A percentile compares a stretch with the other conserved stretches of the same genome.
phyloP scores from a whole-genome alignment of 2,113 vertebrate genomes.

The Pseudorectes ferrugineus region DNA sequence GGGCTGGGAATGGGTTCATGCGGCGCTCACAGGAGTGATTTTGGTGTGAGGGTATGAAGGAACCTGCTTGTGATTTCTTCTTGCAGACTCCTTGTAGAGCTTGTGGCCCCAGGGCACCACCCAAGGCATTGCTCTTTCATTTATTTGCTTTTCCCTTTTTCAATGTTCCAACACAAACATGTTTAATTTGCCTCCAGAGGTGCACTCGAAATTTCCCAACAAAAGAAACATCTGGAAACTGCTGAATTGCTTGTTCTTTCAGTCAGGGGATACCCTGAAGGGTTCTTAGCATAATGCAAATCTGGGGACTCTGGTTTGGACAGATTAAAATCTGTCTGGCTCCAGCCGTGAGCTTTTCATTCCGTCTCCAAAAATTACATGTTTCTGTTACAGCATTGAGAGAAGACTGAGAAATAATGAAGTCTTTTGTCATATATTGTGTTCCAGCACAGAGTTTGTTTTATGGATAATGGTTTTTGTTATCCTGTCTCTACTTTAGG shows the following conservation, averaged over 20 bases:
- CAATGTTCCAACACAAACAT: neutral
- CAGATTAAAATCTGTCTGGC: neutral
- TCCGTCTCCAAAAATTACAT: neutral
- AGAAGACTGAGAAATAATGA: neutral
- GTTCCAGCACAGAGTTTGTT: neutral
- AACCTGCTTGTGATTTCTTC: neutral
- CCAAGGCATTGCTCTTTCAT: fast-evolving
- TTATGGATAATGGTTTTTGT: neutral
- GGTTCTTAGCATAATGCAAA: neutral
- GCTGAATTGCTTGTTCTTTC: neutral
- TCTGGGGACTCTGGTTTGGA: neutral
- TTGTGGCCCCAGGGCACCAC: fast-evolving
- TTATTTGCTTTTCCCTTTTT: neutral
- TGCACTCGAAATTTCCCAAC: neutral
- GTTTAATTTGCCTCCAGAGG: neutral
- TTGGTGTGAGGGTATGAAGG: neutral
- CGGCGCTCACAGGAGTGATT: neutral
- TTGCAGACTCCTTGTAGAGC: neutral
- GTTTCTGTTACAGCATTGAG: neutral
- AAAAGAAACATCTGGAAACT: neutral
- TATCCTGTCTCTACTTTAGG: neutral
- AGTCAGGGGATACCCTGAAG: neutral
- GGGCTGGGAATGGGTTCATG: fast-evolving
- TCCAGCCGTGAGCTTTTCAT: neutral
- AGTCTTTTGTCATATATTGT: fast-evolving